Evolutionary conservation across 2,113 vertebrate genomes (phyloP).

Genomic region (Stomatorhinus ivindoensis): DNA sequence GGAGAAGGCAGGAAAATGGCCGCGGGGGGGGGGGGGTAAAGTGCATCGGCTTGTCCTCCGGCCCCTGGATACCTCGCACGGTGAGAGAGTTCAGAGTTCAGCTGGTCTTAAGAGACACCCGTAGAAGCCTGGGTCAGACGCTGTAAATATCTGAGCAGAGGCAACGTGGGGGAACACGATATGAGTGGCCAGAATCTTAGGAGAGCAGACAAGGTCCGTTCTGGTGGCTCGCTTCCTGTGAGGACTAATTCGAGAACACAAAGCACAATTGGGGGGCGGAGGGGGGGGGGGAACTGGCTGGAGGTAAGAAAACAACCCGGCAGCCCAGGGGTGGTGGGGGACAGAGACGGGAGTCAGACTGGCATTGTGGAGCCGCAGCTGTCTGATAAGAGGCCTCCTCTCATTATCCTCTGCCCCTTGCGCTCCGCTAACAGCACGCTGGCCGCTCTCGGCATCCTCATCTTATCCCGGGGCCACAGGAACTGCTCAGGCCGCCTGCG

Average conservation of each 20-base stretch:
- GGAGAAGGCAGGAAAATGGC: neutral
- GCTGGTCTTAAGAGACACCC: neutral
- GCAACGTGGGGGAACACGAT: neutral
- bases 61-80: neutral
- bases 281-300: neutral
- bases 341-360: neutral
- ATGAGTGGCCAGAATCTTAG: neutral
- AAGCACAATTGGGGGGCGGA: constrained; percentile 7
- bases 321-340: neutral
- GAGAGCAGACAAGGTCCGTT: neutral
- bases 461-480: neutral
- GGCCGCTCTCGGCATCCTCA: neutral
- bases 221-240: neutral
- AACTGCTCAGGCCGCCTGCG: neutral
- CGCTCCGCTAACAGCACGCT: neutral
- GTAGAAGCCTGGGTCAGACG: neutral
- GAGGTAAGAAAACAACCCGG: neutral
- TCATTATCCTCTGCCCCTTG: neutral
- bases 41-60: neutral
- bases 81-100: neutral
- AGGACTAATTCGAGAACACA: neutral
- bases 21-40: neutral
- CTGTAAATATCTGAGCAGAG: neutral
- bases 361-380: neutral
- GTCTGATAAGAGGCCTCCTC: neutral